Evolutionary conservation across 2,888 invertebrate genomes (phyloP), one percentile per base, ranked within the genome.

Genomic region (Athalia cordata): DNA sequence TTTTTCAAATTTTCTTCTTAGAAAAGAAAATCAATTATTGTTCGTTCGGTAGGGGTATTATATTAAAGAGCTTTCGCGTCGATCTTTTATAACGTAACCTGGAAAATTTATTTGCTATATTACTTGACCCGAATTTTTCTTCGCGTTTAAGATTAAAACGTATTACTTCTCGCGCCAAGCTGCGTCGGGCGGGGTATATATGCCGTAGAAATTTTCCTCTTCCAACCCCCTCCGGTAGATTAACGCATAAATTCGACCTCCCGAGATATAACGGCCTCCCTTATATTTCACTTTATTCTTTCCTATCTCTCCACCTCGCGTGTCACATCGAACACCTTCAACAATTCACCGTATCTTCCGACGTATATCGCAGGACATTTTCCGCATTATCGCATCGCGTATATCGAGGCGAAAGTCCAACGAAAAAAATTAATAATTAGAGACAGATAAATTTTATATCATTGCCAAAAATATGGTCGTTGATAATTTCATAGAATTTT

Each of bases 21-120:
- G 66, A 65, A 45, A 11, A 68, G 55, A 62, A 55, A 78, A 78
- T 81, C 77, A 66, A 80, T 80, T 78, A 81, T 80, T 77, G 80
- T 77, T 77, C 64, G 70, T 43, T 15, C 7, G 5, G 55, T 55
- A 4, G 1, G 55, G 55, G 55, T 55, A 11, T 11, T 55, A 55
- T 4, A 9, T 55, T 11, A 4, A 55, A 9, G 72, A 45, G 8
- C 47, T 45, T 59, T 59, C 13, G 13, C 47, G 13, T 29, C 47
- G 57, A 13, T 8, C 8, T 55, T 55, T 29, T 52, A 50, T 55
- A 68, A 68, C 68, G 47, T 59, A 59, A 59, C 72, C 72, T 47
- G 52, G 52, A 72, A 72, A 72, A 72, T 59, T 68, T 68, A 68
- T 68, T 68, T 52, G 29, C 52, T 29, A 55, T 11, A 68, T 50